Conservation (phyloP, 2,797 vertebrate species). For the Clarias platycephalus region DNA sequence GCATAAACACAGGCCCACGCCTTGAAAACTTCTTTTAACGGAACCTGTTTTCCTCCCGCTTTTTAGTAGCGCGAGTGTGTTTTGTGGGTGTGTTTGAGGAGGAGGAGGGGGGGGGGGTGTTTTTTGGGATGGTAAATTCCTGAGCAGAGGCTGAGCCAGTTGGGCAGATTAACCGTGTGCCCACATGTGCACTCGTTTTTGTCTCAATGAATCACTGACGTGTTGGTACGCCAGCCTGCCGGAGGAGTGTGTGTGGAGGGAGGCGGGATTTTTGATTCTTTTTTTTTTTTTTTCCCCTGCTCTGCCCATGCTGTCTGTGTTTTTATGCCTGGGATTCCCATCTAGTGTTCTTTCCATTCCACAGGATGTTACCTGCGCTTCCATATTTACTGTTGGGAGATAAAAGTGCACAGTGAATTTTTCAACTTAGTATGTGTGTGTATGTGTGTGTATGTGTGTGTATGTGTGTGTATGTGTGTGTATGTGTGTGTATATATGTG, state of each 20-base stretch:
- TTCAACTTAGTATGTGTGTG: background rate
- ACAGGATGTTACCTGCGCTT: slow-evolving; percentile 30
- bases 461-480: no score
- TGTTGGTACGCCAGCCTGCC: slow-evolving; percentile 35
- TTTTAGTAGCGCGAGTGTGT: slow-evolving; percentile 24
- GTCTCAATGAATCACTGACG: slow-evolving; percentile 66
- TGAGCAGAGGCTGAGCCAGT: slow-evolving; percentile 47
- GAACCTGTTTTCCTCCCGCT: slow-evolving; percentile 39
- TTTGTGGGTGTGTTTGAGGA: slow-evolving; percentile 8
- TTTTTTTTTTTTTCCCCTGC: background rate
- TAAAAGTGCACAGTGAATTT: slow-evolving; percentile 13
- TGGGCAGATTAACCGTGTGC: slow-evolving; percentile 61
- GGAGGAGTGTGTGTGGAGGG: slow-evolving; percentile 19
- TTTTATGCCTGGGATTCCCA: slow-evolving; percentile 46
- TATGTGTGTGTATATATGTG: no score
- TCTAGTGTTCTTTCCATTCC: slow-evolving; percentile 31
- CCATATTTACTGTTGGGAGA: slow-evolving; percentile 16
- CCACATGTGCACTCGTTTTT: slow-evolving; percentile 59
- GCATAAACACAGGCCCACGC: background rate
- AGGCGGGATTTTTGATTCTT: slow-evolving; percentile 33
- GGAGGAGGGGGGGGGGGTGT: slow-evolving; percentile 6
- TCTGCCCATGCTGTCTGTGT: slow-evolving; percentile 6
- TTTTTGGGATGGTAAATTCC: slow-evolving; percentile 55
- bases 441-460: no score
- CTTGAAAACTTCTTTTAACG: slow-evolving; percentile 32